Evolutionary conservation across 1,140 invertebrate genomes (phyloP).

Genomic region (Brachionus sp.): DNA sequence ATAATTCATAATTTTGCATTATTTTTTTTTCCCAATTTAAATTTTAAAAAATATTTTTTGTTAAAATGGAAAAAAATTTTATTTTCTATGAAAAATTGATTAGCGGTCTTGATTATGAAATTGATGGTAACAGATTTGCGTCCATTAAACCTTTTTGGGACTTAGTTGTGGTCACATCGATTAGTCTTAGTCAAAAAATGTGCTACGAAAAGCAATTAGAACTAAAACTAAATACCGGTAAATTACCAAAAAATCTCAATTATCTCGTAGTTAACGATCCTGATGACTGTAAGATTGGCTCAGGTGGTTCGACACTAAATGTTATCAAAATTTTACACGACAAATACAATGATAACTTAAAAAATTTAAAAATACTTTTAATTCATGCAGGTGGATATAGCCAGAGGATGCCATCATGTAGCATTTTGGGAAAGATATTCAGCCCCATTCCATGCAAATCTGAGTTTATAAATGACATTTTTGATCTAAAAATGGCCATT

Average conservation of each 20-base stretch:
- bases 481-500: slow-evolving; percentile 61
- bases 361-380: slow-evolving; percentile 53
- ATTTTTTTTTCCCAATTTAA: too few relatives aligned
- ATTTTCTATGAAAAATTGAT: slow-evolving; percentile 16
- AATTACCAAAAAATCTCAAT: slow-evolving; percentile 51
- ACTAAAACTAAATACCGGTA: slow-evolving; percentile 50
- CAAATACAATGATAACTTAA: slow-evolving; percentile 44
- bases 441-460: slow-evolving; percentile 54
- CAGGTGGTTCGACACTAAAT: slow-evolving; percentile 59
- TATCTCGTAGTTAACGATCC: slow-evolving; percentile 23
- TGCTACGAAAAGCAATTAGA: slow-evolving; percentile 56
- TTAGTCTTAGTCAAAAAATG: slow-evolving; percentile 55
- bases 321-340: slow-evolving; percentile 51
- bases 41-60: too few relatives aligned
- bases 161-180: slow-evolving; percentile 58
- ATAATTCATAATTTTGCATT: too few relatives aligned
- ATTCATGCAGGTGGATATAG: slow-evolving; percentile 62
- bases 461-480: slow-evolving; percentile 47
- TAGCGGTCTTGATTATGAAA: neutral
- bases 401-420: slow-evolving; percentile 60
- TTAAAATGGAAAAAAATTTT: neutral
- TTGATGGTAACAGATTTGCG: slow-evolving; percentile 45
- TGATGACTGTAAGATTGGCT: neutral
- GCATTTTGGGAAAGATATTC: slow-evolving; percentile 61
- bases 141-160: slow-evolving; percentile 54